phyloP scores from a whole-genome alignment of 2,797 vertebrate species.

The Enteromius fasciolatus region DNA sequence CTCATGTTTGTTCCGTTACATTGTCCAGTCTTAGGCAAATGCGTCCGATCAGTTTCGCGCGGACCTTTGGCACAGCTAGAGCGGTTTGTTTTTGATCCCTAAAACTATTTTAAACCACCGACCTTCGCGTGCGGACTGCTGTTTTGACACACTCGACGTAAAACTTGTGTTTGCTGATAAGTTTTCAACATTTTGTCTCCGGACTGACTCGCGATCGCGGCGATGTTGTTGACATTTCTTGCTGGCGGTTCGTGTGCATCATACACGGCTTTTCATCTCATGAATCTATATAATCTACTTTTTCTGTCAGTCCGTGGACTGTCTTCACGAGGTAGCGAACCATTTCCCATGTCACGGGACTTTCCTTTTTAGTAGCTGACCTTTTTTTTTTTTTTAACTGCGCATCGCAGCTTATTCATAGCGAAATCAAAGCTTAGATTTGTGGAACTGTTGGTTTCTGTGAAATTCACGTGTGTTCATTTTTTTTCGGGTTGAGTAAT shows the following conservation, averaged over 20 bases:
- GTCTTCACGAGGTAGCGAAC: neutral
- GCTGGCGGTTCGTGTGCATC: neutral
- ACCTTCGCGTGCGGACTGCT: neutral
- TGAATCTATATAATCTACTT: neutral
- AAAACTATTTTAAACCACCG: neutral
- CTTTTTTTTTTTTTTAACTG: constrained; percentile 33
- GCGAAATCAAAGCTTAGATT: constrained; percentile 42
- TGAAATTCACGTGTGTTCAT: constrained; percentile 46
- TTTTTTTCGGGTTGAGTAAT: constrained; percentile 15
- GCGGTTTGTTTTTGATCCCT: neutral
- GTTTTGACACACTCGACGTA: neutral
- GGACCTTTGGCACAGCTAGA: constrained; percentile 6
- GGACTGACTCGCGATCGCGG: neutral
- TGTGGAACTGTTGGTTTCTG: constrained; percentile 50
- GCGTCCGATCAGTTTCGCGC: constrained; percentile 2
- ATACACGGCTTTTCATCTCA: neutral
- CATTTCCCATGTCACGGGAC: constrained; percentile 36
- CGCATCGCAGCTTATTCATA: constrained; percentile 43
- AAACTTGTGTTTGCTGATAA: neutral
- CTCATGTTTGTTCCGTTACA: constrained; percentile 42
- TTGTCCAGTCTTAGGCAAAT: constrained; percentile 26
- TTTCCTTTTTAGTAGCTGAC: constrained; percentile 52
- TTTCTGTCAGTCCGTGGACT: neutral
- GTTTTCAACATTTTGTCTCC: constrained; percentile 14
- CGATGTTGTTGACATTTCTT: neutral